Percentiles rank a stretch among this genome's conserved stretches.
Conservation (phyloP, 2,888 invertebrate genomes). For the Latrodectus hesperus region DNA sequence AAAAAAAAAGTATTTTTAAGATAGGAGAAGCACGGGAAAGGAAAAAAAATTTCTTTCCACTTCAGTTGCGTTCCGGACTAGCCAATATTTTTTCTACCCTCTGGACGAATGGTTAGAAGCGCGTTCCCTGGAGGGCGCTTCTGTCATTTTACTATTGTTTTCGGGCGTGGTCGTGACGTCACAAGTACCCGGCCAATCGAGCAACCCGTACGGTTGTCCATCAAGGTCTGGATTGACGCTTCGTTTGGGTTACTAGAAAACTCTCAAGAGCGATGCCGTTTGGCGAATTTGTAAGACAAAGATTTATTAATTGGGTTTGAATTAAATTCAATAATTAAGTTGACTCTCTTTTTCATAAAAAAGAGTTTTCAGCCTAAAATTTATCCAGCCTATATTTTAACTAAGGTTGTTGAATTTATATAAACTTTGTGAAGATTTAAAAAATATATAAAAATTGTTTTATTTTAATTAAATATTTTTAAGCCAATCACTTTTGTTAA, state of each 20-base stretch:
- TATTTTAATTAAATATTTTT: no score
- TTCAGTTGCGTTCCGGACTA: background rate
- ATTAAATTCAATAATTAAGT: no score
- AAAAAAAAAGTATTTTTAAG: constrained; percentile 2
- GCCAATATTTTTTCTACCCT: background rate
- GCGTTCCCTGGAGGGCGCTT: constrained; percentile 57
- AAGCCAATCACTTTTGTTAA: no score
- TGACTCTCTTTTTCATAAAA: no score
- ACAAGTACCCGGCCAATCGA: constrained; percentile 55
- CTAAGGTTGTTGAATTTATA: no score
- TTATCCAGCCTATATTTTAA: no score
- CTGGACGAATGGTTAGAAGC: constrained; percentile 39
- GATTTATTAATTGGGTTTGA: background rate
- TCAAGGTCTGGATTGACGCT: constrained; percentile 65
- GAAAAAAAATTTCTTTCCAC: background rate
- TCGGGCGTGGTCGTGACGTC: constrained; percentile 64
- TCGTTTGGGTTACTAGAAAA: constrained; percentile 39
- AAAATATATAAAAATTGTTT: no score
- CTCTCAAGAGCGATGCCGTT: constrained; percentile 6
- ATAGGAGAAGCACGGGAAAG: background rate
- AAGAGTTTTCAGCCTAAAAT: no score
- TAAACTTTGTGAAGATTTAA: no score
- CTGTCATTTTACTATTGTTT: constrained; percentile 50
- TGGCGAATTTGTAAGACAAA: constrained; percentile 11
- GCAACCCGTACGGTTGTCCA: constrained; percentile 50